Evolutionary conservation across 2,888 invertebrate species (phyloP).

Genomic region (Nebria salina): DNA sequence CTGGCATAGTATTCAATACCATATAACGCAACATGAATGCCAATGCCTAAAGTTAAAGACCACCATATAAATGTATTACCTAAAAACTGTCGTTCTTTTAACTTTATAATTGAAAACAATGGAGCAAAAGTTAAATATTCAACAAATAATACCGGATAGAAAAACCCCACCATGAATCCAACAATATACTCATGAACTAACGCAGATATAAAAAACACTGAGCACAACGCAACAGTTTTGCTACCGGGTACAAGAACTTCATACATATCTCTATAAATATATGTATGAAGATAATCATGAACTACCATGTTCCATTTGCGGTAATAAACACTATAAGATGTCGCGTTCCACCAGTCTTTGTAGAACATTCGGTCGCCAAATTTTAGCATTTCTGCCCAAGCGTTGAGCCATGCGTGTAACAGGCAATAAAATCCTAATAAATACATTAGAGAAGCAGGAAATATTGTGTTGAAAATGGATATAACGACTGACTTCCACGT

Average conservation of each 20-base stretch:
- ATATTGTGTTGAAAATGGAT: slow-evolving; percentile 23
- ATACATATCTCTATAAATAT: slow-evolving; percentile 75
- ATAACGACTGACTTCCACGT: slow-evolving; percentile 22
- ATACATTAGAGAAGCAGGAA: slow-evolving; percentile 55
- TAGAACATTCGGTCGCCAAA: slow-evolving; percentile 90
- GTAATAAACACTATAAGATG: slow-evolving; percentile 82
- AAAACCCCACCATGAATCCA: slow-evolving; percentile 81
- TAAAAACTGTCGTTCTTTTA: slow-evolving; percentile 56
- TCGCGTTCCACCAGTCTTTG: slow-evolving; percentile 95
- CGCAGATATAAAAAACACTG: slow-evolving; percentile 84
- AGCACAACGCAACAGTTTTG: slow-evolving; percentile 65
- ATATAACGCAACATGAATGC: slow-evolving; percentile 79
- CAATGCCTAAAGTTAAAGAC: slow-evolving; percentile 79
- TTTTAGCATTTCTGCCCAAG: slow-evolving; percentile 86
- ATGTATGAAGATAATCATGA: slow-evolving; percentile 81
- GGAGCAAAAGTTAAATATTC: slow-evolving; percentile 79
- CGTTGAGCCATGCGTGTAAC: slow-evolving; percentile 93
- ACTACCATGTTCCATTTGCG: slow-evolving; percentile 95
- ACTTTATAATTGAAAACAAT: slow-evolving; percentile 65
- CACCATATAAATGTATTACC: slow-evolving; percentile 89
- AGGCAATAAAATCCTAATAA: slow-evolving; percentile 23
- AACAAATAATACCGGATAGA: slow-evolving; percentile 86
- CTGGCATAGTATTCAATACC: slow-evolving; percentile 88
- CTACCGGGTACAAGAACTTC: slow-evolving; percentile 68
- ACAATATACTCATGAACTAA: slow-evolving; percentile 89